Conservation (phyloP, 2,888 invertebrate species). For the Microctonus hyperodae region DNA sequence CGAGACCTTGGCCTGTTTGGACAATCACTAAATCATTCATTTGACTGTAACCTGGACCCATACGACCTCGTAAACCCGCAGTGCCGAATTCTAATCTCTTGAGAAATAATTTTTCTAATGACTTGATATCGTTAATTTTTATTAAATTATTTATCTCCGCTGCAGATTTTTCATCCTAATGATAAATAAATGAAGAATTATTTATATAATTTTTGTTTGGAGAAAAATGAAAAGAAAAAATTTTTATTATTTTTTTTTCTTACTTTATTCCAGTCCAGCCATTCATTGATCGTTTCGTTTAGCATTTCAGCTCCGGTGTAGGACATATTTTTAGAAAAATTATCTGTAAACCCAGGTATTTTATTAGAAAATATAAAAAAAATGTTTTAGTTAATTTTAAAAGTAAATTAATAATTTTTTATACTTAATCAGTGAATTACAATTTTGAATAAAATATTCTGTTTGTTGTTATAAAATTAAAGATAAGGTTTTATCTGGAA, state of each 20-base stretch:
- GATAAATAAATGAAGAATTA: slow-evolving; percentile 9
- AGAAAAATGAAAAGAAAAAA: no score
- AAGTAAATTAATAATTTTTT: no score
- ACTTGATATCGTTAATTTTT: slow-evolving; percentile 66
- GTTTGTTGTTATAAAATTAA: no score
- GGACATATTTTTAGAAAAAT: slow-evolving; percentile 26
- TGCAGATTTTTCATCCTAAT: slow-evolving; percentile 71
- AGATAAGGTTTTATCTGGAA: no score
- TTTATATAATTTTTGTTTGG: no score
- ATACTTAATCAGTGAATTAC: no score
- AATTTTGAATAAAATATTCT: no score
- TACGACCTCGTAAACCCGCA: slow-evolving; percentile 88
- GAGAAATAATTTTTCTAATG: slow-evolving; percentile 72
- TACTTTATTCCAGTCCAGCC: slow-evolving; percentile 80
- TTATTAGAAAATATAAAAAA: not conserved
- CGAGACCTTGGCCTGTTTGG: slow-evolving; percentile 92
- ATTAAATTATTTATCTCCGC: slow-evolving; percentile 71
- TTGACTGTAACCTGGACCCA: slow-evolving; percentile 91
- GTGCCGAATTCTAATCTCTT: slow-evolving; percentile 87
- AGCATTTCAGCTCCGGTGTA: slow-evolving; percentile 68
- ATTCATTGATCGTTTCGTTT: slow-evolving; percentile 73
- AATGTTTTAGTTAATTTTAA: no score
- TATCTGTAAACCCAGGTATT: not conserved
- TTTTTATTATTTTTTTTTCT: no score
- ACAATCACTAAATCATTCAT: slow-evolving; percentile 97